Conservation (phyloP, 2,888 invertebrate genomes). For the Sarcophaga caerulescens region DNA sequence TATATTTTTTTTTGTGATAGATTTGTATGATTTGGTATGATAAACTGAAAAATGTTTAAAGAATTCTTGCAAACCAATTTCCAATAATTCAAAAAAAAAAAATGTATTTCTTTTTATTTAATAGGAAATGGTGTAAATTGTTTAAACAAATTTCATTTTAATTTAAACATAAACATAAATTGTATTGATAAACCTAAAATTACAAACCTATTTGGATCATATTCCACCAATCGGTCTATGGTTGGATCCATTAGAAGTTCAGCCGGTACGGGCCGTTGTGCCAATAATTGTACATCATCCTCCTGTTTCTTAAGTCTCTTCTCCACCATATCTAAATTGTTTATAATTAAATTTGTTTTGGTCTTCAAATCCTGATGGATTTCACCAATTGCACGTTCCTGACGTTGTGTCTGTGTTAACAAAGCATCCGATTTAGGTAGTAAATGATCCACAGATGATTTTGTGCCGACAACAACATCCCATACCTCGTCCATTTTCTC, state of each 20-base stretch:
- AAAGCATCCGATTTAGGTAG: constrained; percentile 93
- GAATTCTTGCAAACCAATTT: background rate
- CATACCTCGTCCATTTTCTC: constrained; percentile 96
- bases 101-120: too few species aligned
- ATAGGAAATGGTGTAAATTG: background rate
- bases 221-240: constrained; percentile 90
- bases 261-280: constrained; percentile 88
- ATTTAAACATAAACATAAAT: background rate
- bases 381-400: constrained; percentile 92
- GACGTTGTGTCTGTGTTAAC: constrained; percentile 91
- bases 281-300: constrained; percentile 89
- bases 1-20: too few species aligned
- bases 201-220: constrained; percentile 86
- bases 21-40: constrained; percentile 6
- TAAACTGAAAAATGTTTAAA: background rate
- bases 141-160: background rate
- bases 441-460: constrained; percentile 92
- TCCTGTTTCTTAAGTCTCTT: constrained; percentile 92
- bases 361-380: constrained; percentile 91
- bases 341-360: constrained; percentile 93
- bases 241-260: constrained; percentile 89
- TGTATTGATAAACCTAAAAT: background rate
- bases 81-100: too few species aligned
- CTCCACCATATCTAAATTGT: constrained; percentile 93
- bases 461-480: constrained; percentile 94